Evolutionary conservation across 2,113 vertebrate genomes (phyloP).

Genomic region (Coturnix japonica): DNA sequence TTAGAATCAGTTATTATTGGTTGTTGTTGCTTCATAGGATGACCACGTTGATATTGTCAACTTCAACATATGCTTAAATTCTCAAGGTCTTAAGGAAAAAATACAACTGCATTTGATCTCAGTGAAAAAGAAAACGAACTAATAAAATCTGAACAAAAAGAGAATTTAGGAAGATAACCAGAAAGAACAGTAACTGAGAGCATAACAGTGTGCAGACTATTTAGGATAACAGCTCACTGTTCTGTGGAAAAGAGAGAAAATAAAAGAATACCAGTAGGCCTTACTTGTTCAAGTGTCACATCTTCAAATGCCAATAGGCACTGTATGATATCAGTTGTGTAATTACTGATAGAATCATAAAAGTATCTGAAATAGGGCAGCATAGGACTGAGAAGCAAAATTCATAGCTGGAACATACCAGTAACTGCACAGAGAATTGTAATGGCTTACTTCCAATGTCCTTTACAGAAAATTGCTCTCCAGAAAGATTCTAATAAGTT

Average conservation of each 20-base stretch:
- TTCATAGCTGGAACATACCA: background rate
- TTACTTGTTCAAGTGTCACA: background rate
- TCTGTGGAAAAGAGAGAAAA: background rate
- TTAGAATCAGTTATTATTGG: background rate
- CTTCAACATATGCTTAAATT: background rate
- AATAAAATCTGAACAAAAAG: background rate
- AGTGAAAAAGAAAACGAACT: background rate
- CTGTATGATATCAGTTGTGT: background rate
- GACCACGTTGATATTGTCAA: background rate
- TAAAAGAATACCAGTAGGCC: background rate
- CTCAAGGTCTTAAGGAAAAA: background rate
- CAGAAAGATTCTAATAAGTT: background rate
- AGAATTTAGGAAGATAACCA: background rate
- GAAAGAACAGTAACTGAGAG: background rate
- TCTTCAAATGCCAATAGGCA: background rate
- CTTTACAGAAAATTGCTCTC: background rate
- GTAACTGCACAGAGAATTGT: background rate
- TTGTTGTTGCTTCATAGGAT: background rate
- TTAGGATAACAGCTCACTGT: background rate
- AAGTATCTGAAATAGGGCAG: background rate
- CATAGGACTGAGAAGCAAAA: background rate
- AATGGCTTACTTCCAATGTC: background rate
- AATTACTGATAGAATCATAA: background rate
- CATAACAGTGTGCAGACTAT: background rate
- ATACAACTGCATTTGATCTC: background rate